Evolutionary conservation across 2,888 invertebrate genomes (phyloP).

Genomic region (Sclerodermus sp.): DNA sequence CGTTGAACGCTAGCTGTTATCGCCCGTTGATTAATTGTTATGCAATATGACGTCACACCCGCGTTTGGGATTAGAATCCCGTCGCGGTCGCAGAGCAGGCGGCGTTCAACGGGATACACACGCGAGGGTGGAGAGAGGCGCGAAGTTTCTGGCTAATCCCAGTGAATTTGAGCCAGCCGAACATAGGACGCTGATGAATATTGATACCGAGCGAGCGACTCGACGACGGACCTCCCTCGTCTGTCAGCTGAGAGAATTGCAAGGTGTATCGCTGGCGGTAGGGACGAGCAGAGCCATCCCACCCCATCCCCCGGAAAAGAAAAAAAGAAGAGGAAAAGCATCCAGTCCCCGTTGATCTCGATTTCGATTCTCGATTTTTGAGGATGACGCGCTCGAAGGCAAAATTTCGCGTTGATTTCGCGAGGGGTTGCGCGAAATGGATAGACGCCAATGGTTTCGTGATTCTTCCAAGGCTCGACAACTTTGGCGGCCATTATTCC

Average conservation of each 20-base stretch:
- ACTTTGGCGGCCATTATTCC: constrained; percentile 36
- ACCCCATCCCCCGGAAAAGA: too few species aligned
- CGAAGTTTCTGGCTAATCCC: constrained; percentile 55
- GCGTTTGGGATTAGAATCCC: constrained; percentile 52
- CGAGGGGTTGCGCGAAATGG: too few species aligned
- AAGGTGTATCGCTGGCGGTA: too few species aligned
- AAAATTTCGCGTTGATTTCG: too few species aligned
- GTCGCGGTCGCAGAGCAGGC: constrained; percentile 29
- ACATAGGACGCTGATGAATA: constrained; percentile 58
- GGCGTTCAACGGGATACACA: constrained; percentile 23
- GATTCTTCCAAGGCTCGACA: too few species aligned
- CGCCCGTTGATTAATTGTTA: constrained; percentile 58
- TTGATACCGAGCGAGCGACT: constrained; percentile 46
- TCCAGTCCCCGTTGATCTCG: too few species aligned
- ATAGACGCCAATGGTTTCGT: too few species aligned
- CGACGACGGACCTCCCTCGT: constrained; percentile 9
- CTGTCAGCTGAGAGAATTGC: constrained; percentile 33
- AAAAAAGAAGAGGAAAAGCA: too few species aligned
- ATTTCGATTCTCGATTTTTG: too few species aligned
- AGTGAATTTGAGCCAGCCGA: constrained; percentile 53
- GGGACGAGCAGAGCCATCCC: too few species aligned
- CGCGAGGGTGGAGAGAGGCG: constrained; percentile 36
- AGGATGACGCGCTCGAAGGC: too few species aligned
- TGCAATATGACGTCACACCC: constrained; percentile 58
- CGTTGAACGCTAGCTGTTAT: constrained; percentile 53